Percentiles rank a stretch among this genome's conserved stretches.
These are phyloP conservation scores for Periphyllus acericola DNA, from an alignment of 2,888 invertebrate species.

Conservation along the genomic window DNA sequence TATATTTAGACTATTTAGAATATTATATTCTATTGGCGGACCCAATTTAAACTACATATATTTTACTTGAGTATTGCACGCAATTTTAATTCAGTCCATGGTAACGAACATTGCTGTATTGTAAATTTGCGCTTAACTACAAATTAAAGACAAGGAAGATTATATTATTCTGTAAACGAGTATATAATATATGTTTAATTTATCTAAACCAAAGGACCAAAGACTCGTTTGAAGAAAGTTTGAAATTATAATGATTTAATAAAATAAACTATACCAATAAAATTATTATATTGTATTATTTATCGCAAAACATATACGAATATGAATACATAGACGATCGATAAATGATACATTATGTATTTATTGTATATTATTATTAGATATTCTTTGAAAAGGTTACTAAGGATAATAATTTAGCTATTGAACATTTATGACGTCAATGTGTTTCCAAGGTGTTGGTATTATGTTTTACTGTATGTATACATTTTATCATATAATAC, in stretches of 20 bases:
- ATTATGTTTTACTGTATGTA: background rate
- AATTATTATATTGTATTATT: background rate
- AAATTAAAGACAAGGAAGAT: background rate
- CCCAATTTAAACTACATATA: background rate
- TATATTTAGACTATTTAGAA: background rate
- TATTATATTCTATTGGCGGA: background rate
- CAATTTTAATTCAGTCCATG: background rate
- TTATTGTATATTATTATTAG: background rate
- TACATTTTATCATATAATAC: background rate
- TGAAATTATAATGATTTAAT: background rate
- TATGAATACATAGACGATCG: background rate
- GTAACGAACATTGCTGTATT: background rate
- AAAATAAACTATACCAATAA: background rate
- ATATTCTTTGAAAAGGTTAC: background rate
- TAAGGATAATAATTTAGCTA: background rate
- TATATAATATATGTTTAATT: background rate
- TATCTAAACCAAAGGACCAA: background rate
- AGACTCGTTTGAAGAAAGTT: background rate
- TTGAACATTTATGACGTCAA: constrained; percentile 21
- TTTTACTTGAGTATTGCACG: constrained; percentile 18
- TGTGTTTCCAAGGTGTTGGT: constrained; percentile 13
- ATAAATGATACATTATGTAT: background rate
- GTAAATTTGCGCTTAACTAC: background rate
- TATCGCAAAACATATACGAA: background rate
- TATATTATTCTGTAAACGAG: background rate